Evolutionary conservation across 2,888 invertebrate genomes (phyloP).

Genomic region (Biston betularia): DNA sequence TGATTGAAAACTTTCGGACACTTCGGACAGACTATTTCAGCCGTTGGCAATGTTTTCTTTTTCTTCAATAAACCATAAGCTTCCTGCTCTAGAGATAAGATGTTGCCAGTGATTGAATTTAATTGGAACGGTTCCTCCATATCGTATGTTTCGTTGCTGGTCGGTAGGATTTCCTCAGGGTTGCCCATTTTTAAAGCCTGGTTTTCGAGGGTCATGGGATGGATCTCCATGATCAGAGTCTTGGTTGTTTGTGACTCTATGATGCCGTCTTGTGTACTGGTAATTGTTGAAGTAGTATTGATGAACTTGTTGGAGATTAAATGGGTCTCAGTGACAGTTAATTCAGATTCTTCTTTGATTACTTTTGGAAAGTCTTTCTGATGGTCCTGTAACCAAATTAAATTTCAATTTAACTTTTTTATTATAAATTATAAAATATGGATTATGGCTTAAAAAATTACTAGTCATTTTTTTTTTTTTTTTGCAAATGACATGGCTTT

Average conservation of each 20-base stretch:
- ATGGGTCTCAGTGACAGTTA: constrained; percentile 73
- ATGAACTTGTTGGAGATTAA: constrained; percentile 76
- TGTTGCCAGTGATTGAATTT: constrained; percentile 78
- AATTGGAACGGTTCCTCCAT: constrained; percentile 66
- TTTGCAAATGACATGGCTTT: too few species aligned
- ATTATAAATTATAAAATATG: too few species aligned
- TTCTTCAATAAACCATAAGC: constrained; percentile 71
- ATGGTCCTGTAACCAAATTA: constrained; percentile 49
- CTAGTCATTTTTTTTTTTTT: too few species aligned
- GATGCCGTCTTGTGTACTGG: constrained; percentile 65
- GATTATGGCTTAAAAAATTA: too few species aligned
- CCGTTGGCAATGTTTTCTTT: constrained; percentile 39
- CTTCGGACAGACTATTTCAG: constrained; percentile 59
- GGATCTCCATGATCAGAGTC: constrained; percentile 76
- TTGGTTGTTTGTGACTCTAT: constrained; percentile 71
- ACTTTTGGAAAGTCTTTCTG: constrained; percentile 53
- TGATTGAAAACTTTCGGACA: constrained; percentile 65
- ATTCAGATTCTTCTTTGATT: constrained; percentile 69
- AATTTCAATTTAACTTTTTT: too few species aligned
- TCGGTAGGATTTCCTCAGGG: constrained; percentile 75
- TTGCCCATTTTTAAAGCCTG: constrained; percentile 58
- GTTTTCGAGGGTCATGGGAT: constrained; percentile 54
- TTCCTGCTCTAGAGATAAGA: constrained; percentile 74
- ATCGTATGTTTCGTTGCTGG: constrained; percentile 49
- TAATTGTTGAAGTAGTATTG: constrained; percentile 72